Conservation (phyloP, 2,888 invertebrate genomes). For the Drosophila nr. medialis region DNA sequence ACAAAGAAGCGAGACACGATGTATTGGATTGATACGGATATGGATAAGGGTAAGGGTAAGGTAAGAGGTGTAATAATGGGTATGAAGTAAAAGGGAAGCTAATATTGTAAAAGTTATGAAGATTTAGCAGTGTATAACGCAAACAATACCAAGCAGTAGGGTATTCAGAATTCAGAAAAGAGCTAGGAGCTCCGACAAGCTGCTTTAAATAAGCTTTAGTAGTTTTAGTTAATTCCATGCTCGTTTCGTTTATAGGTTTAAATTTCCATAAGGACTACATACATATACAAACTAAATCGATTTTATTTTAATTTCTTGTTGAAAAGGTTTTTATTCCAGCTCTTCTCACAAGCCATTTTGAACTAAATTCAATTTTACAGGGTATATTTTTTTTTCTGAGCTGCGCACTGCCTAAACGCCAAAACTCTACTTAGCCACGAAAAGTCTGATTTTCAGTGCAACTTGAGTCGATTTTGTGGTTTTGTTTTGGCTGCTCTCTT, state of each 20-base stretch:
- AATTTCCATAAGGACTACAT: background rate
- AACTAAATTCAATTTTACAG: too few relatives aligned
- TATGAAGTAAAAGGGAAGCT: background rate
- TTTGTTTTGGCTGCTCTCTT: conserved; percentile 1
- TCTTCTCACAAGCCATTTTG: too few relatives aligned
- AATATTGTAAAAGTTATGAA: background rate
- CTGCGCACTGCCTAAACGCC: background rate
- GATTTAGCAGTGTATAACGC: background rate
- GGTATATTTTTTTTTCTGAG: background rate
- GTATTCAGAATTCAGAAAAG: background rate
- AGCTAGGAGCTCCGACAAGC: background rate
- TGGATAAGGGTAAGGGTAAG: too few relatives aligned
- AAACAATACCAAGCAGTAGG: background rate
- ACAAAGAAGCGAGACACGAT: background rate
- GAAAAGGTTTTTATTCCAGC: too few relatives aligned
- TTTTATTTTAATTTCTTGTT: background rate
- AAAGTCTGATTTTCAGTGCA: conserved; percentile 12
- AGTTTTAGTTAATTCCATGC: background rate
- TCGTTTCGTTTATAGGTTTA: too few relatives aligned
- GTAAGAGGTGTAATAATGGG: background rate
- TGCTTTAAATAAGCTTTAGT: background rate
- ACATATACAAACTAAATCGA: background rate
- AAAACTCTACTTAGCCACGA: conserved; percentile 11
- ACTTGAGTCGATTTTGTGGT: conserved; percentile 9
- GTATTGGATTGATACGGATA: background rate